Evolutionary conservation across 2,113 vertebrate species (phyloP).

Genomic region (Canis aureus): DNA sequence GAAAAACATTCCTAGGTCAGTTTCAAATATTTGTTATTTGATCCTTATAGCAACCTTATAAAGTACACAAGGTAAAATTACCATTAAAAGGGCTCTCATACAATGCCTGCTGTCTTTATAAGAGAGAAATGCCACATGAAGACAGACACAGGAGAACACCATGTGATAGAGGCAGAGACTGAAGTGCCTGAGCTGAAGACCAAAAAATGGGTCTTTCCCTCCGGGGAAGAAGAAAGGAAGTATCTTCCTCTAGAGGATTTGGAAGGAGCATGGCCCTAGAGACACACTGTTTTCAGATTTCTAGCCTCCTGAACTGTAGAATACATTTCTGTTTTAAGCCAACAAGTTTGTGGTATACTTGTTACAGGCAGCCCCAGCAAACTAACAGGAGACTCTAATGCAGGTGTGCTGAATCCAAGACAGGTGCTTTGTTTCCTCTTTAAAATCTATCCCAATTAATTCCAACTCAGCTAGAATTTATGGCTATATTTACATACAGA

Average conservation of each 20-base stretch:
- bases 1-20: neutral
- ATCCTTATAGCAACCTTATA: neutral
- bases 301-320: neutral
- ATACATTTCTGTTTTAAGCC: neutral
- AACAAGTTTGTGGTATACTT: neutral
- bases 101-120: neutral
- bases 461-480: conserved; percentile 50
- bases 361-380: neutral
- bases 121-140: neutral
- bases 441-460: neutral
- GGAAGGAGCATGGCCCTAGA: neutral
- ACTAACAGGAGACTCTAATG: neutral
- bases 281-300: neutral
- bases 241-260: neutral
- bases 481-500: neutral
- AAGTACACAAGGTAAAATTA: neutral
- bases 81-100: neutral
- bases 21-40: conserved; percentile 26
- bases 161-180: neutral
- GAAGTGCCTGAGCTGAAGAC: neutral
- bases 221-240: neutral
- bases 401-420: neutral
- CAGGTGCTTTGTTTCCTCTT: neutral
- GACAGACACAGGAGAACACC: neutral
- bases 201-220: neutral